Conservation (phyloP, 2,797 vertebrate genomes). For the Gephyroberyx darwinii region DNA sequence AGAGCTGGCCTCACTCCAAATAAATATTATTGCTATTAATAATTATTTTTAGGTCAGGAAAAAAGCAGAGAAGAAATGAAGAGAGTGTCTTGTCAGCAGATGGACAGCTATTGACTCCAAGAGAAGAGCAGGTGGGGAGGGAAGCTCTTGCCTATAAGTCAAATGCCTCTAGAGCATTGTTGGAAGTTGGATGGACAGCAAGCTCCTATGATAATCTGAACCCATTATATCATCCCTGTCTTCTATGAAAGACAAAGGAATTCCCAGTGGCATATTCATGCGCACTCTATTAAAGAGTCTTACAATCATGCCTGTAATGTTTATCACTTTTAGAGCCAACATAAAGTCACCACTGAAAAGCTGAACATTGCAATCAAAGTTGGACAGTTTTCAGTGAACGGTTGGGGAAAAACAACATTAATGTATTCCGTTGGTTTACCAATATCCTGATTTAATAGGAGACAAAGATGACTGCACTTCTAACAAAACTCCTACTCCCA, state of each 20-base stretch:
- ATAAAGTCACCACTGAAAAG: neutral
- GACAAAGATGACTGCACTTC: slow-evolving; percentile 21
- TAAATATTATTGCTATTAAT: slow-evolving; percentile 71
- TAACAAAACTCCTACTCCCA: slow-evolving; percentile 24
- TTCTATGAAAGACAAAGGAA: neutral
- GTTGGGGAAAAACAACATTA: slow-evolving; percentile 29
- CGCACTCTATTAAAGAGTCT: slow-evolving; percentile 17
- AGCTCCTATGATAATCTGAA: neutral
- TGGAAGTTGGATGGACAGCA: neutral
- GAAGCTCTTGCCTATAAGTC: neutral
- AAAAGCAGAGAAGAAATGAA: slow-evolving; percentile 7
- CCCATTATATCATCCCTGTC: neutral
- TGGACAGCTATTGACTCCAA: slow-evolving; percentile 62
- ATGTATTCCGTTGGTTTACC: slow-evolving; percentile 22
- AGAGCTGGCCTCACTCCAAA: slow-evolving; percentile 58
- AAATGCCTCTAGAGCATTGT: neutral
- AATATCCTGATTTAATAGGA: slow-evolving; percentile 37
- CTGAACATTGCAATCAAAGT: slow-evolving; percentile 57
- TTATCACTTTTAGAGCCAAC: neutral
- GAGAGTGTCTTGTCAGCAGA: slow-evolving; percentile 71
- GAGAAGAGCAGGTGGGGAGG: slow-evolving; percentile 55
- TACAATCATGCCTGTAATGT: neutral
- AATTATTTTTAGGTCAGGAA: slow-evolving; percentile 55
- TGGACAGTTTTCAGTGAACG: slow-evolving; percentile 26
- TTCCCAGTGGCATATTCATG: slow-evolving; percentile 14